Conservation (phyloP, 2,113 vertebrate species). For the Pteropus alecto region DNA sequence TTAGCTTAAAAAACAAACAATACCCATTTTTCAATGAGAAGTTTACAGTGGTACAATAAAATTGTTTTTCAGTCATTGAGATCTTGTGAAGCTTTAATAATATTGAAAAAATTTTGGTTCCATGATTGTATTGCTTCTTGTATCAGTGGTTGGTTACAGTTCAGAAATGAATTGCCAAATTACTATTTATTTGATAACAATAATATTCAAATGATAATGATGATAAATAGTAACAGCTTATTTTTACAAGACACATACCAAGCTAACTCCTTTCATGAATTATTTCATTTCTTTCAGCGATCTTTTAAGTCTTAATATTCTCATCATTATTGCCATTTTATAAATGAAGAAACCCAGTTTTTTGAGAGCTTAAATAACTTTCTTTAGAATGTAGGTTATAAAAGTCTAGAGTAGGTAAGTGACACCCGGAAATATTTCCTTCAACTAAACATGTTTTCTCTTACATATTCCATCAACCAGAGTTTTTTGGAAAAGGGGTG, state of each 20-base stretch:
- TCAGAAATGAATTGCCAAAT: constrained; percentile 37
- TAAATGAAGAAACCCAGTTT: neutral
- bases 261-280: neutral
- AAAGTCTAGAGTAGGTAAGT: neutral
- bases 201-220: neutral
- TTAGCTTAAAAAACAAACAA: neutral
- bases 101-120: constrained; percentile 3
- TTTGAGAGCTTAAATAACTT: neutral
- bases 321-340: neutral
- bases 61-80: neutral
- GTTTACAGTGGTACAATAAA: neutral
- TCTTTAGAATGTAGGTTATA: neutral
- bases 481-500: neutral
- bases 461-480: neutral
- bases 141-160: neutral
- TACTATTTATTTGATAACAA: constrained; percentile 21
- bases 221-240: neutral
- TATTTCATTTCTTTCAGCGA: neutral
- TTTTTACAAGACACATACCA: neutral
- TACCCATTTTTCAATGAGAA: neutral
- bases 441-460: neutral
- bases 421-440: neutral
- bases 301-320: neutral
- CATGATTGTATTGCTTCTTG: neutral
- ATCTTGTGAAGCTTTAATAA: neutral